Conservation (phyloP, 2,888 invertebrate genomes). For the Plebejus melissa region DNA sequence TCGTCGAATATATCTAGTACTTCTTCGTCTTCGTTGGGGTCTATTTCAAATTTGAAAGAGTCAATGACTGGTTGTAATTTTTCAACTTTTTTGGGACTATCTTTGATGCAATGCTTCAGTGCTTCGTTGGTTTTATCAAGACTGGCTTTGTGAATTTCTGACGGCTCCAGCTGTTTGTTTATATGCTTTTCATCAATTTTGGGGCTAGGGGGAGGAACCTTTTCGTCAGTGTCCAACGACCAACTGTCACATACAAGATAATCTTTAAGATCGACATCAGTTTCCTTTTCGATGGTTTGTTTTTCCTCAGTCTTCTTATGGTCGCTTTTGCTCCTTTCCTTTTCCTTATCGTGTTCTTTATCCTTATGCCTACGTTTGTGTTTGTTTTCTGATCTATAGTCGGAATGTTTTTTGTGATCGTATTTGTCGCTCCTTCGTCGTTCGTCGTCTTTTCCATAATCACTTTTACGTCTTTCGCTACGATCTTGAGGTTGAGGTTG, state of each 20-base stretch:
- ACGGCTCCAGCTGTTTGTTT: constrained; percentile 40
- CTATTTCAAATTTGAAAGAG: constrained; percentile 66
- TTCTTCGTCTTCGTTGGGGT: constrained; percentile 55
- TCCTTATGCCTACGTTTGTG: constrained; percentile 41
- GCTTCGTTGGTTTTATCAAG: constrained; percentile 39
- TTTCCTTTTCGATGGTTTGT: constrained; percentile 46
- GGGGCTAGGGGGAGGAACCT: constrained; percentile 51
- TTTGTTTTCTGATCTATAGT: constrained; percentile 43
- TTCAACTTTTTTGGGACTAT: constrained; percentile 45
- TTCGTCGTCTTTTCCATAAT: constrained; percentile 38
- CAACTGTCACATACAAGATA: constrained; percentile 72
- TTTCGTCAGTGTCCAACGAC: constrained; percentile 70
- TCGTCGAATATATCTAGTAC: constrained; percentile 61
- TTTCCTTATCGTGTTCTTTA: constrained; percentile 40
- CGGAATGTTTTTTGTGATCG: constrained; percentile 39
- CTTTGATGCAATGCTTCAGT: constrained; percentile 36
- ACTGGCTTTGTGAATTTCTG: constrained; percentile 43
- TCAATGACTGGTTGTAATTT: constrained; percentile 66
- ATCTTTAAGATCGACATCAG: constrained; percentile 63
- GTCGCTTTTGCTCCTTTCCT: constrained; percentile 39
- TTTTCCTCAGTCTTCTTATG: constrained; percentile 34
- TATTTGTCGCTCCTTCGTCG: constrained; percentile 42
- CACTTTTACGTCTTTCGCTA: constrained; percentile 36
- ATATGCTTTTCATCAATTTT: constrained; percentile 45
- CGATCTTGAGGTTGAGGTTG: constrained; percentile 38